Evolutionary conservation across 2,888 invertebrate species (phyloP), one percentile per base, ranked within the genome.

Genomic region (Elysia crispata): DNA sequence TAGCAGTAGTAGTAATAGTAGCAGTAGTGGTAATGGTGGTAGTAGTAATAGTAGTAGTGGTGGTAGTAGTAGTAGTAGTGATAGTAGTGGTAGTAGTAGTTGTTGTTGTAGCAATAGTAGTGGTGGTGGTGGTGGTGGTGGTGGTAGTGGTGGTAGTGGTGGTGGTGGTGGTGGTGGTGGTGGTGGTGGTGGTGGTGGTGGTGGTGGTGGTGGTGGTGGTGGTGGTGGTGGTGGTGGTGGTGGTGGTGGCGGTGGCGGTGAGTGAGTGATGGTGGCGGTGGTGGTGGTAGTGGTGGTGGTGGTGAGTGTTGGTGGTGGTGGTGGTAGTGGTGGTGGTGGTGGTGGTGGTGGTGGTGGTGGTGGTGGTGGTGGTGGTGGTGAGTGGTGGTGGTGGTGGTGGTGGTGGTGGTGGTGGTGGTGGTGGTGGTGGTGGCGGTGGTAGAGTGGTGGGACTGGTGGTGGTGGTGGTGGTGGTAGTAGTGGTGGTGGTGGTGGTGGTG

Each of bases 151-250:
- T 73, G 54, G 5, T 73, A 73, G 30, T 73, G 25, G 73, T 73
- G 54, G 73, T 73, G 25, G 49, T 50, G 25, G 73, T 50, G 54
- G 73, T 50, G 25, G 73, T 50, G 54, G 50, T 73, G 25, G 73
- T 73, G 54, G 73, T 73, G 25, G 50, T 73, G 25, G 73, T 50
- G 54, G 54, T 73, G 54, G 73, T 50, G 54, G 73, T 50, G 25
- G 73, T 50, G 54, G 73, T 50, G 25, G 50, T 50, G 25, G 73
- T 50, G 54, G 73, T 50, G 54, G 73, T 73, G 54, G 73, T 73
- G 25, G 54, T 73, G 25, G 73, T 73, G 25, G 50, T 73, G 25
- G 73, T 73, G 54, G 54, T 73, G 54, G 73, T 73, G n/a, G n/a
- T n/a, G n/a, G n/a, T n/a, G n/a, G n/a, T n/a, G n/a, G n/a, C n/a